These are phyloP conservation scores for Gasterosteus nipponicus DNA, from an alignment of 2,113 vertebrate genomes.

Conservation along the genomic window DNA sequence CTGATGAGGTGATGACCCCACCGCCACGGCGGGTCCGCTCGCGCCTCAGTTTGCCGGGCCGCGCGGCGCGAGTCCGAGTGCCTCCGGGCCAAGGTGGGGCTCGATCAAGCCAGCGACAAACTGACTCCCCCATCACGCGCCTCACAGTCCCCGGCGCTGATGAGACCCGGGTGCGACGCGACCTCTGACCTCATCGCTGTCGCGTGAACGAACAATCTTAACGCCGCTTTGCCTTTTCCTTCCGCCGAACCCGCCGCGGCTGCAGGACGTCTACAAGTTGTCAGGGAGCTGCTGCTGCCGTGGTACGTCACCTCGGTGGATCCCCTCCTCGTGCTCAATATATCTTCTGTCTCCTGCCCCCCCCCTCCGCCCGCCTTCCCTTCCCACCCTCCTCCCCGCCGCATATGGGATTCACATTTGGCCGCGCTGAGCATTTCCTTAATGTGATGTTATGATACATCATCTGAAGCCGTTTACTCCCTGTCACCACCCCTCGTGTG, in stretches of 20 bases:
- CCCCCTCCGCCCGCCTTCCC: constrained; percentile 8
- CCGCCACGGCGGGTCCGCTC: constrained; percentile 37
- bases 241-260: neutral
- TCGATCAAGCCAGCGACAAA: neutral
- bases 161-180: constrained; percentile 34
- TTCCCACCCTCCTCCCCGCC: constrained; percentile 7
- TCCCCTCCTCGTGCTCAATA: constrained; percentile 36
- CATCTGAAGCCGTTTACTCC: constrained; percentile 67
- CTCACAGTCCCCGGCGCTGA: neutral
- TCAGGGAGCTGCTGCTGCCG: constrained; percentile 45
- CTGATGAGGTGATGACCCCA: constrained; percentile 45
- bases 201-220: neutral
- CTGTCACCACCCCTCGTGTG: constrained; percentile 70
- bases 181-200: neutral
- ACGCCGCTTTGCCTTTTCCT: constrained; percentile 41
- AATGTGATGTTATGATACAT: constrained; percentile 76
- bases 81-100: constrained; percentile 60
- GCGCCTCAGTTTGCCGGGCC: neutral
- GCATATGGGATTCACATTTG: constrained; percentile 78
- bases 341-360: constrained; percentile 30
- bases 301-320: constrained; percentile 48
- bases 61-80: constrained; percentile 1
- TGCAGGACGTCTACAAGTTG: constrained; percentile 51
- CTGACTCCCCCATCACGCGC: neutral
- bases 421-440: constrained; percentile 49